phyloP scores from a whole-genome alignment of 2,113 vertebrate genomes.

The Neodon shergylaensis region DNA sequence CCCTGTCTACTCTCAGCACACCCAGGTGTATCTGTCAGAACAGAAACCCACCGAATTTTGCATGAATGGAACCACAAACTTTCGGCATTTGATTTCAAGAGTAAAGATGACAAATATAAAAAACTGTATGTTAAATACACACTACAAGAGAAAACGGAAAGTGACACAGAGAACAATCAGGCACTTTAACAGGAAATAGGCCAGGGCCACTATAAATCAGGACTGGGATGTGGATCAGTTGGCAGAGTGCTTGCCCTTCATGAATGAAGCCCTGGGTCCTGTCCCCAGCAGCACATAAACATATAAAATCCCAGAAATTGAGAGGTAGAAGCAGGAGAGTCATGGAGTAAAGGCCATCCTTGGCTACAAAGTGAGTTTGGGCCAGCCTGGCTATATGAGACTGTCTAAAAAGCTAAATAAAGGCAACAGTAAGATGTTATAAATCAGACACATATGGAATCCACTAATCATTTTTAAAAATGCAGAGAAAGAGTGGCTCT shows the following conservation, averaged over 20 bases:
- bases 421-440: neutral
- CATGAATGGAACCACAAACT: neutral
- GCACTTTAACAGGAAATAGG: neutral
- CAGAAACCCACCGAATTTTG: neutral
- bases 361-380: neutral
- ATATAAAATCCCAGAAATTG: too few relatives aligned
- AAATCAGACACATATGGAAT: constrained; percentile 28
- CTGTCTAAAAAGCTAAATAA: neutral
- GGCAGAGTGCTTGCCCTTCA: neutral
- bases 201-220: neutral
- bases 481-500: neutral
- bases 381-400: neutral
- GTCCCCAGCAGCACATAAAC: too few relatives aligned
- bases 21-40: neutral
- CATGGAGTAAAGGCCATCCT: neutral
- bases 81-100: constrained; percentile 29
- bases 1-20: neutral
- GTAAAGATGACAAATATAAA: neutral
- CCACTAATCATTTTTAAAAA: neutral
- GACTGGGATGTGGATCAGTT: neutral
- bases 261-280: too few relatives aligned
- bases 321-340: neutral
- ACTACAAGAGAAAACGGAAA: constrained; percentile 54
- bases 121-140: constrained; percentile 54
- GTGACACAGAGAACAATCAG: neutral